Evolutionary conservation across 2,888 invertebrate genomes (phyloP).

Genomic region (Lathronympha strigana): DNA sequence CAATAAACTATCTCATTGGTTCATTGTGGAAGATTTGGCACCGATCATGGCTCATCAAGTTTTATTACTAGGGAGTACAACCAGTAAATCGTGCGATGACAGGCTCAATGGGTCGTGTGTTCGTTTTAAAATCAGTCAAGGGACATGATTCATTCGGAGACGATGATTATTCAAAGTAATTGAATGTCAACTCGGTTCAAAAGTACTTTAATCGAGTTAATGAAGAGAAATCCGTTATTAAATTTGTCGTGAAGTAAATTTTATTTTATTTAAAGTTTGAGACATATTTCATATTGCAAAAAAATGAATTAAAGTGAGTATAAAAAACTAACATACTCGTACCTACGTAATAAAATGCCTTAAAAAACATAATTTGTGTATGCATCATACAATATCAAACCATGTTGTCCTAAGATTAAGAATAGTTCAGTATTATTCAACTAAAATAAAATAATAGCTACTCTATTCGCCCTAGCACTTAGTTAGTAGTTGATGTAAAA

Average conservation of each 20-base stretch:
- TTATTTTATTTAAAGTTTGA: background rate
- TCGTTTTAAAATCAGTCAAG: slow-evolving; percentile 68
- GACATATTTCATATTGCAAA: background rate
- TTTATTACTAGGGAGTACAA: slow-evolving; percentile 71
- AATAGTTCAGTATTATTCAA: no score
- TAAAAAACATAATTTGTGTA: no score
- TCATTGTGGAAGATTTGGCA: slow-evolving; percentile 77
- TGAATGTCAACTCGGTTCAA: slow-evolving; percentile 4
- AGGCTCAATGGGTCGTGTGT: slow-evolving; percentile 71
- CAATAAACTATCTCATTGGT: slow-evolving; percentile 57
- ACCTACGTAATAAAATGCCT: no score
- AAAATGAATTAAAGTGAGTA: no score
- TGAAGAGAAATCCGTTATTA: slow-evolving; percentile 6
- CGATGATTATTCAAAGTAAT: slow-evolving; percentile 24
- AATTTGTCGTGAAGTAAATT: background rate
- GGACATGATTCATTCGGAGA: slow-evolving; percentile 44
- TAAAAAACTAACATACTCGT: no score
- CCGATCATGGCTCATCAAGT: slow-evolving; percentile 80
- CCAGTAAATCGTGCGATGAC: slow-evolving; percentile 76
- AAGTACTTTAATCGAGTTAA: background rate
- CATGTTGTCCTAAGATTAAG: no score
- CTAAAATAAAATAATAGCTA: no score
- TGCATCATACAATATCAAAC: no score
- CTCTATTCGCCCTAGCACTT: no score
- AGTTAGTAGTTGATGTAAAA: no score